These are phyloP conservation scores for Leptodactylus fallax DNA, from an alignment of 2,797 vertebrate genomes.

Conservation along the genomic window DNA sequence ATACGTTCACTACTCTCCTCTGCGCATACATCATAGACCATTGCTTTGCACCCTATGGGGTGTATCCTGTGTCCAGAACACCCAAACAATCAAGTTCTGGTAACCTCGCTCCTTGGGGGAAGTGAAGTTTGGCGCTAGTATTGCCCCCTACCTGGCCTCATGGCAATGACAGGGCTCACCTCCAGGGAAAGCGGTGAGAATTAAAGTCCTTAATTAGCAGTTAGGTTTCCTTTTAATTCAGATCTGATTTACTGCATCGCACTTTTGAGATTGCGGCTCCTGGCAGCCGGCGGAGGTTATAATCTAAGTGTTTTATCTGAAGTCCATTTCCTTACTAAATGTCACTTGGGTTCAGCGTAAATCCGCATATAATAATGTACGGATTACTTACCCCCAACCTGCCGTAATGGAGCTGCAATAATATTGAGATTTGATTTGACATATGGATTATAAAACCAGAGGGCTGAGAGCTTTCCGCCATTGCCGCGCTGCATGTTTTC, in stretches of 20 bases:
- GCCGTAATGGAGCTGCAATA: constrained; percentile 41
- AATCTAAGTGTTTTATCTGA: constrained; percentile 18
- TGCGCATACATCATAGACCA: background rate
- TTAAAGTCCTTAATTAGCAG: background rate
- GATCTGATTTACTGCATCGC: background rate
- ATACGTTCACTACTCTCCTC: background rate
- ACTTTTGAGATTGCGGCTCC: background rate
- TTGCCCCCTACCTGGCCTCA: no score
- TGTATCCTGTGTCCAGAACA: no score
- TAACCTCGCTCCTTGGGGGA: no score
- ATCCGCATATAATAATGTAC: constrained; percentile 32
- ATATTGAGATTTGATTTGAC: constrained; percentile 46
- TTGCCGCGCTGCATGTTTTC: background rate
- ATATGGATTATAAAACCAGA: constrained; percentile 41
- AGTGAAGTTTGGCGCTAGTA: no score
- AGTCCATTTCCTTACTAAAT: constrained; percentile 40
- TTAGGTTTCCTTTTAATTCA: background rate
- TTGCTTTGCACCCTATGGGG: no score
- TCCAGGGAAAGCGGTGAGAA: background rate
- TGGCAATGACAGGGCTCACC: no score
- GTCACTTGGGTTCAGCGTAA: constrained; percentile 6
- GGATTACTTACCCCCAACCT: constrained; percentile 45
- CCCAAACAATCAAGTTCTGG: no score
- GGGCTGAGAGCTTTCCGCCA: background rate
- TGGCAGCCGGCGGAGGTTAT: background rate